These are phyloP conservation scores for Orius insidiosus DNA, from an alignment of 1,140 invertebrate genomes.

Conservation along the genomic window DNA sequence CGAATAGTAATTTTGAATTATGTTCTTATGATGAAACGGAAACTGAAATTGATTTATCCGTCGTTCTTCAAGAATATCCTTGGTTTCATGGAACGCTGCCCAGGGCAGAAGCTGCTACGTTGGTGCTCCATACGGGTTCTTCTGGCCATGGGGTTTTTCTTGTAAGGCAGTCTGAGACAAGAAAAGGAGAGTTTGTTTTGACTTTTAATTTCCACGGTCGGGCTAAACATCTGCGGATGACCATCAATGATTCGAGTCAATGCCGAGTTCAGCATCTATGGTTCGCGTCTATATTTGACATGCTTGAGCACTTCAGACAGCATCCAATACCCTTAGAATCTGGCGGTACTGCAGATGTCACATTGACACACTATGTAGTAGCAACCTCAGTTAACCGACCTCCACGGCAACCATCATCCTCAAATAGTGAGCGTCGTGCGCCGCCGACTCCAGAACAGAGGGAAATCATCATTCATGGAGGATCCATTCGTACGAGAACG, in stretches of 20 bases:
- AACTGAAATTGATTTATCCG: constrained; percentile 45
- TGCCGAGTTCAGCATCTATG: constrained; percentile 93
- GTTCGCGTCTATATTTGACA: constrained; percentile 90
- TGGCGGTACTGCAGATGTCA: constrained; percentile 84
- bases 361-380: constrained; percentile 83
- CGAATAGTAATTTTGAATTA: constrained; percentile 39
- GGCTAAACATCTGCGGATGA: constrained; percentile 86
- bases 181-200: constrained; percentile 90
- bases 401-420: not conserved
- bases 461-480: constrained; percentile 34
- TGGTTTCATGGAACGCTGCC: constrained; percentile 94
- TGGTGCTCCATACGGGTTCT: constrained; percentile 74
- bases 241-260: constrained; percentile 69
- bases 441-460: constrained; percentile 21
- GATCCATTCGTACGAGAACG: constrained; percentile 44
- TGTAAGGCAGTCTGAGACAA: constrained; percentile 87
- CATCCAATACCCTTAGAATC: constrained; percentile 94
- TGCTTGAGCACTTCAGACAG: constrained; percentile 88
- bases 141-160: constrained; percentile 87
- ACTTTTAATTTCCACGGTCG: constrained; percentile 96
- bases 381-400: not conserved
- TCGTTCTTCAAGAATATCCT: constrained; percentile 57
- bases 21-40: constrained; percentile 24
- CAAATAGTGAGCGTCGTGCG: constrained; percentile 14
- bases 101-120: constrained; percentile 72